phyloP scores from a whole-genome alignment of 2,113 vertebrate genomes.

The Pelusios castaneus region DNA sequence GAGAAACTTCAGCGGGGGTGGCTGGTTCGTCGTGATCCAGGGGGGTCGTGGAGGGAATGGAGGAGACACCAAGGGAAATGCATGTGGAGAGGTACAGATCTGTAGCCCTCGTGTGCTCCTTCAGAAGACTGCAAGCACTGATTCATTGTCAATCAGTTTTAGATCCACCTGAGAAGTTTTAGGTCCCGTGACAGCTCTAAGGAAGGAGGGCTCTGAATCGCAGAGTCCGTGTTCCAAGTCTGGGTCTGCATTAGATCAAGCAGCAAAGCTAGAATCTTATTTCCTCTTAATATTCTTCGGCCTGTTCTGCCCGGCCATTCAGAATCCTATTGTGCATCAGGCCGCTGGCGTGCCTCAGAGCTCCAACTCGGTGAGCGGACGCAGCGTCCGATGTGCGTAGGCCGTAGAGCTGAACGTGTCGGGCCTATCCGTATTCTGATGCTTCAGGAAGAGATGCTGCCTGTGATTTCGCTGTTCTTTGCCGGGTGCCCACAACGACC shows the following conservation, averaged over 20 bases:
- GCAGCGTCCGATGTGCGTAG: neutral
- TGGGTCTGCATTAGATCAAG: slow-evolving; percentile 29
- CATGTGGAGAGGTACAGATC: neutral
- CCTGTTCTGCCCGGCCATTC: neutral
- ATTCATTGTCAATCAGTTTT: neutral
- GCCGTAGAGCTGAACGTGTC: neutral
- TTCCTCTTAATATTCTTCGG: slow-evolving; percentile 43
- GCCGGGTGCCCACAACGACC: fast-evolving
- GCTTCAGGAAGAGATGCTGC: neutral
- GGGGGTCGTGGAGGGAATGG: slow-evolving; percentile 10
- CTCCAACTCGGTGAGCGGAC: neutral
- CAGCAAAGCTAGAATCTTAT: slow-evolving; percentile 38
- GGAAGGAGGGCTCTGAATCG: slow-evolving; percentile 11
- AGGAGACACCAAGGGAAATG: neutral
- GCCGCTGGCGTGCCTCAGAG: neutral
- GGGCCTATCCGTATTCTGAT: neutral
- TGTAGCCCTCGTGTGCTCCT: neutral
- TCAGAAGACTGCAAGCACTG: slow-evolving; percentile 31
- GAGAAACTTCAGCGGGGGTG: slow-evolving; percentile 52
- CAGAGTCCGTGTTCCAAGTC: neutral
- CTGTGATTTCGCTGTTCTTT: neutral
- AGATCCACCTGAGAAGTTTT: neutral
- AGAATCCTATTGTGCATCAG: neutral
- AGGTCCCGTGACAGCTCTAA: neutral
- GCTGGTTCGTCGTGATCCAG: slow-evolving; percentile 66